Evolutionary conservation across 2,888 invertebrate species (phyloP).

Genomic region (Eutolmus rufibarbis): DNA sequence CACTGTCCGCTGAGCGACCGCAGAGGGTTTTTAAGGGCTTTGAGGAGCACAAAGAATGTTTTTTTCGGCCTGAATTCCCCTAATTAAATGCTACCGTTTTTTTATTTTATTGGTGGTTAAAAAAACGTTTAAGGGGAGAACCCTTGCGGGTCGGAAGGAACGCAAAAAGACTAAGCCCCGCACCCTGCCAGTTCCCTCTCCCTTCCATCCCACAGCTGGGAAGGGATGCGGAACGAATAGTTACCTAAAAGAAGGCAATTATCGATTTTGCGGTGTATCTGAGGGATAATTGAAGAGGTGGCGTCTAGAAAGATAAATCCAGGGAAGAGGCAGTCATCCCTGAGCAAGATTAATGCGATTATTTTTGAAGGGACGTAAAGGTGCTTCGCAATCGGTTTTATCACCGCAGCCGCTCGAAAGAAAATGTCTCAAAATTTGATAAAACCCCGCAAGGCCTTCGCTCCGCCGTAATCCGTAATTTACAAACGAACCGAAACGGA

Average conservation of each 20-base stretch:
- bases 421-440: not conserved
- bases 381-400: not conserved
- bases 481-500: not conserved
- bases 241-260: slow-evolving; percentile 41
- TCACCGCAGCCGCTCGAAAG: not conserved
- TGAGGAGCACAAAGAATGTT: not conserved
- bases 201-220: not conserved
- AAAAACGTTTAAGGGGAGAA: slow-evolving; percentile 27
- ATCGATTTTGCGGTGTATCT: slow-evolving; percentile 41
- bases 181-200: not conserved
- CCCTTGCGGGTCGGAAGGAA: slow-evolving; percentile 8
- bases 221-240: slow-evolving; percentile 37
- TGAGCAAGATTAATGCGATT: slow-evolving; percentile 30
- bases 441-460: not conserved
- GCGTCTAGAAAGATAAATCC: slow-evolving; percentile 3
- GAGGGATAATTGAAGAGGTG: slow-evolving; percentile 35
- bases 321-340: not conserved
- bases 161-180: not conserved
- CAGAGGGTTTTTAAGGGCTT: not conserved
- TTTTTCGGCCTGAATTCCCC: slow-evolving; percentile 4
- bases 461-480: not conserved
- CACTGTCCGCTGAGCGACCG: not conserved
- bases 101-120: not conserved
- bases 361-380: not conserved
- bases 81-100: slow-evolving; percentile 37